phyloP scores from a whole-genome alignment of 2,113 vertebrate species.

The Indicator indicator region DNA sequence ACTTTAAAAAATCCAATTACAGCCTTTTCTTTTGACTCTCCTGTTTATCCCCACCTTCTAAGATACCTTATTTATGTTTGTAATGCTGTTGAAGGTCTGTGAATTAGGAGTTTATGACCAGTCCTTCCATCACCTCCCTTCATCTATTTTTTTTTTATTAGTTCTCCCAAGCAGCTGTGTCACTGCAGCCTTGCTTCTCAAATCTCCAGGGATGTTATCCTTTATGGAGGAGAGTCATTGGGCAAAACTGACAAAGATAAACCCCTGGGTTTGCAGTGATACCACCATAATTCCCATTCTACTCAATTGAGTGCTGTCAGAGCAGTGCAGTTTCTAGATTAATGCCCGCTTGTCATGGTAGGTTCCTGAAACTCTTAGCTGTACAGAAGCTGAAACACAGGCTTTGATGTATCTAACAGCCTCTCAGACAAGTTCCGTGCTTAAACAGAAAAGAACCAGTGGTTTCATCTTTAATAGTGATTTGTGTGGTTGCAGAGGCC shows the following conservation, averaged over 20 bases:
- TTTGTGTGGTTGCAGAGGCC: neutral
- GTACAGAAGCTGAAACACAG: neutral
- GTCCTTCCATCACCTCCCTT: neutral
- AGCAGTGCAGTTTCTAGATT: neutral
- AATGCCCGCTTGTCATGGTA: neutral
- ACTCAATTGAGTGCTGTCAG: neutral
- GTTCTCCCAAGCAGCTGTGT: constrained; percentile 29
- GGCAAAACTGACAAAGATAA: neutral
- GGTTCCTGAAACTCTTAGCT: neutral
- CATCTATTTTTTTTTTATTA: constrained; percentile 19
- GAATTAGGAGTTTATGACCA: neutral
- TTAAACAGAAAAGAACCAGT: neutral
- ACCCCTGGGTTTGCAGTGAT: neutral
- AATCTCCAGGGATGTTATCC: neutral
- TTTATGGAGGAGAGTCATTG: neutral
- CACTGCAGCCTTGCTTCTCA: neutral
- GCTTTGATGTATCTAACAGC: neutral
- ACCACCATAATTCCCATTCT: neutral
- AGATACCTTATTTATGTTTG: neutral
- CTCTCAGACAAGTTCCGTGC: neutral
- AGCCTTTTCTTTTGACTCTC: neutral
- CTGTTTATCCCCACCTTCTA: neutral
- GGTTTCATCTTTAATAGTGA: neutral
- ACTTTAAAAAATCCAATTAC: neutral
- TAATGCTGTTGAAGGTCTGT: neutral